Evolutionary conservation across 2,113 vertebrate genomes (phyloP).

Genomic region (Hippoglossus stenolepis): DNA sequence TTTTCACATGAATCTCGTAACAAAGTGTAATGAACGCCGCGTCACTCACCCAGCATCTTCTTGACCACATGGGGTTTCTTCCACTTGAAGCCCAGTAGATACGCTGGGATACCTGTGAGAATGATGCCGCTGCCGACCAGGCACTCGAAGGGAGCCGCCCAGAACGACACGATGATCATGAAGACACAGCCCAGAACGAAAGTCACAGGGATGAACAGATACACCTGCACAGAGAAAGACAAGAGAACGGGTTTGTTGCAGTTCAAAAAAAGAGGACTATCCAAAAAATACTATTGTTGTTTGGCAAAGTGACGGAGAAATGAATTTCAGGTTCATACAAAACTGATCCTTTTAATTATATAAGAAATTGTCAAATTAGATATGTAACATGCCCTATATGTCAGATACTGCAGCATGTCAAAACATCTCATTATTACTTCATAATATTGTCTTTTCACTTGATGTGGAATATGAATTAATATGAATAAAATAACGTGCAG

Average conservation of each 20-base stretch:
- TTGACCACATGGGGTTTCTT: slow-evolving; percentile 78
- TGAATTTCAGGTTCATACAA: not conserved
- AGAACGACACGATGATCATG: slow-evolving; percentile 82
- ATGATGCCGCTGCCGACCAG: slow-evolving; percentile 78
- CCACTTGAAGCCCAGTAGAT: slow-evolving; percentile 83
- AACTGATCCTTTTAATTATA: no score
- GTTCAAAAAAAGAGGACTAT: not conserved
- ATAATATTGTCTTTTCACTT: no score
- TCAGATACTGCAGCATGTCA: no score
- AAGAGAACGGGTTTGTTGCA: not conserved
- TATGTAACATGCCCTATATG: no score
- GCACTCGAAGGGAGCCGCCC: slow-evolving; percentile 81
- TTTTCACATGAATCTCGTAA: slow-evolving; percentile 47
- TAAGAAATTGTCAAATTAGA: no score
- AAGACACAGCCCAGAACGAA: slow-evolving; percentile 81
- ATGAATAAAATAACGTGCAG: no score
- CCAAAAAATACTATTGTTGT: not conserved
- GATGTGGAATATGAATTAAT: no score
- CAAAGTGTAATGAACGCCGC: slow-evolving; percentile 40
- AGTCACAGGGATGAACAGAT: slow-evolving; percentile 70
- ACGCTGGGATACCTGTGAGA: slow-evolving; percentile 81
- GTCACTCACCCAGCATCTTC: slow-evolving; percentile 80
- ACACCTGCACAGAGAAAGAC: slow-evolving; percentile 60
- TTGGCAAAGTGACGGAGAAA: not conserved
- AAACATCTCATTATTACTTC: no score